Conservation (phyloP, 1,140 invertebrate genomes). For the Saxidomus purpurata region DNA sequence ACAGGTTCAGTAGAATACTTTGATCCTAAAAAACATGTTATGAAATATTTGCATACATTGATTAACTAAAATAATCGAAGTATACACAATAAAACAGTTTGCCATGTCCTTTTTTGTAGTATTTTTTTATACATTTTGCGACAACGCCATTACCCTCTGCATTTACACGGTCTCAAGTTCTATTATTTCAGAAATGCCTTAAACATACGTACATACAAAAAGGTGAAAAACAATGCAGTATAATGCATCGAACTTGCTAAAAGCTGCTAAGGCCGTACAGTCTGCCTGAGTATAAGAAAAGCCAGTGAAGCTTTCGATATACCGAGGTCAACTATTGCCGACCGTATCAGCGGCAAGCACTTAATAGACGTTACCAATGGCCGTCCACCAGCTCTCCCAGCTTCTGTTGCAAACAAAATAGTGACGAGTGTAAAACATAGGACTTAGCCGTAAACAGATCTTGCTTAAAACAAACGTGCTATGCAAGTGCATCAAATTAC, state of each 20-base stretch:
- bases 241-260: background rate
- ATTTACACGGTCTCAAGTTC: background rate
- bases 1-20: no score
- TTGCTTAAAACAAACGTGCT: conserved; percentile 33
- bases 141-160: no score
- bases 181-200: conserved; percentile 8
- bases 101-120: no score
- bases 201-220: conserved; percentile 26
- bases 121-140: no score
- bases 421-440: conserved; percentile 44
- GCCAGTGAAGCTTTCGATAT: conserved; percentile 13
- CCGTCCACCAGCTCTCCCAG: conserved; percentile 37
- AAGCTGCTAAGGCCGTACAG: conserved; percentile 39
- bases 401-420: conserved; percentile 47
- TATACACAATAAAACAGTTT: no score
- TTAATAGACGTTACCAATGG: background rate
- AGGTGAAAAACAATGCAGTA: conserved; percentile 10
- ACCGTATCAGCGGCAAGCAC: conserved; percentile 44
- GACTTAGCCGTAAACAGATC: conserved; percentile 48
- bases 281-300: conserved; percentile 47
- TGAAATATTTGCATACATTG: no score
- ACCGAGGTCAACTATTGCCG: conserved; percentile 56
- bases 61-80: no score
- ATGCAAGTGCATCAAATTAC: conserved; percentile 41
- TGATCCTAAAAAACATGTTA: no score